Conservation (phyloP, 1,140 invertebrate species). For the Drosophila tropicalis region DNA sequence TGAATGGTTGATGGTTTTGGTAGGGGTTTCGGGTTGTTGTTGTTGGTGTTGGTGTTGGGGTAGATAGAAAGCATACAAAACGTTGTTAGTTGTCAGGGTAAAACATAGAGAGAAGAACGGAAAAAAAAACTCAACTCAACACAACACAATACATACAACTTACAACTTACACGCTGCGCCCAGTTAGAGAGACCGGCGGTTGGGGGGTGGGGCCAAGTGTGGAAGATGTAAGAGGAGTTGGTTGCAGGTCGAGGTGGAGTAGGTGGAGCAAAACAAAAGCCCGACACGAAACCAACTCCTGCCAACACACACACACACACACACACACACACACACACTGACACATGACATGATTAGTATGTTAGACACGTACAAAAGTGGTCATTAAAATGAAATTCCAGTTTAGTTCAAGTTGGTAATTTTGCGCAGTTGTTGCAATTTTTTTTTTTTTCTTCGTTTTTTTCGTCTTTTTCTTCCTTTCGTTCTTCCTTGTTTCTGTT, state of each 20-base stretch:
- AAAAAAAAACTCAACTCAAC: constrained; percentile 9
- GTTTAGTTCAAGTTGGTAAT: constrained; percentile 80
- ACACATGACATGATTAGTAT: constrained; percentile 81
- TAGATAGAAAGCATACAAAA: constrained; percentile 49
- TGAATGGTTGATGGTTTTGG: constrained; percentile 1
- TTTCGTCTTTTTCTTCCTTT: constrained; percentile 8
- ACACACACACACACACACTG: constrained; percentile 31
- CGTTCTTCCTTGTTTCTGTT: not conserved
- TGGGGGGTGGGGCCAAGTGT: not conserved
- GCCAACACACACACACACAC: constrained; percentile 28
- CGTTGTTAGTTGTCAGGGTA: constrained; percentile 54
- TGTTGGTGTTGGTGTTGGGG: not conserved
- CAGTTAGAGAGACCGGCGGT: no score
- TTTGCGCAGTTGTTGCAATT: constrained; percentile 82
- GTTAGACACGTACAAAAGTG: constrained; percentile 82
- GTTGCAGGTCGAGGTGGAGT: not conserved
- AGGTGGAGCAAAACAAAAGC: constrained; percentile 65
- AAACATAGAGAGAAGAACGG: constrained; percentile 24
- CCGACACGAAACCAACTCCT: constrained; percentile 53
- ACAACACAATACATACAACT: constrained; percentile 17
- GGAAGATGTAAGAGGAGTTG: constrained; percentile 10
- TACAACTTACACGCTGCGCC: constrained; percentile 4
- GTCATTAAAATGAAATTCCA: constrained; percentile 83
- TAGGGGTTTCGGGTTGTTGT: not conserved
- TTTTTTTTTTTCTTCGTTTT: constrained; percentile 37